A percentile compares a stretch with the other conserved stretches of the same genome.
Evolutionary conservation across 2,113 vertebrate genomes (phyloP).

Genomic region (western clawed frog (Xenopus tropicalis)): UCB_Xtro_10.0 CM004450.2:105827501-105828000

Average conservation of each 20-base stretch:
- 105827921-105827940: conserved; percentile 71
- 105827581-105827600: conserved; percentile 75
- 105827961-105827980: background rate
- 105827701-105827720: conserved; percentile 81
- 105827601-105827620: conserved; percentile 83
- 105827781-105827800: conserved; percentile 75
- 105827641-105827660: conserved; percentile 78
- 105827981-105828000: background rate
- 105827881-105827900: conserved; percentile 77
- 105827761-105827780: conserved; percentile 71
- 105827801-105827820: conserved; percentile 80
- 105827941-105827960: too few species aligned
- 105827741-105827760: conserved; percentile 78
- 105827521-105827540: conserved; percentile 71
- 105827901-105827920: conserved; percentile 81
- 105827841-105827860: conserved; percentile 81
- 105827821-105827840: conserved; percentile 75
- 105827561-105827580: conserved; percentile 79
- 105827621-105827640: conserved; percentile 81
- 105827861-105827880: conserved; percentile 84
- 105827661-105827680: conserved; percentile 78
- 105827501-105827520: conserved; percentile 80
- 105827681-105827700: conserved; percentile 86
- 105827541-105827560: conserved; percentile 77
- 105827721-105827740: conserved; percentile 78